Percentiles rank a stretch among this genome's conserved stretches.
These are phyloP conservation scores for Oryzias dopingdopingensis DNA, from an alignment of 2,797 vertebrate species.

Conservation along the genomic window DNA sequence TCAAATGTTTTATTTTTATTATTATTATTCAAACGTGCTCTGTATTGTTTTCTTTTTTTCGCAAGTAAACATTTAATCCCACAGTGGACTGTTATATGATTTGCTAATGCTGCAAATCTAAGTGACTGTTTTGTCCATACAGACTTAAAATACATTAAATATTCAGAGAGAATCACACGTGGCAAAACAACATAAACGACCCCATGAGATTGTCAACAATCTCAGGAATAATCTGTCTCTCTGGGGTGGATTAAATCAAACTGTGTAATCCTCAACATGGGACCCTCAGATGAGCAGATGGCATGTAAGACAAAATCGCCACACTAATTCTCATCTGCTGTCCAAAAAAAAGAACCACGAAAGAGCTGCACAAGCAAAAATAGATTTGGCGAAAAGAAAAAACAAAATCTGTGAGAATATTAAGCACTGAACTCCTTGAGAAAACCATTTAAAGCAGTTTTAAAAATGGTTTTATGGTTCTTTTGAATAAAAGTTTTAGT, in stretches of 20 bases:
- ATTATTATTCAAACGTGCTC: constrained; percentile 2
- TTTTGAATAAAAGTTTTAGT: too few species aligned
- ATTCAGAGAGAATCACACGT: constrained; percentile 20
- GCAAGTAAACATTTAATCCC: not conserved
- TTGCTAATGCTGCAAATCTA: too few species aligned
- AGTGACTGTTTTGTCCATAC: not conserved
- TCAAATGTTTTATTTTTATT: not conserved
- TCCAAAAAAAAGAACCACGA: constrained; percentile 34
- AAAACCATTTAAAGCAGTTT: not conserved
- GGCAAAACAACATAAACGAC: constrained; percentile 35
- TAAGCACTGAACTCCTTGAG: not conserved
- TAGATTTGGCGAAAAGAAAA: not conserved
- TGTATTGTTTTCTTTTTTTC: too few species aligned
- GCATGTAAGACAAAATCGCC: constrained; percentile 63
- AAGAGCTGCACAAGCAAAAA: constrained; percentile 14
- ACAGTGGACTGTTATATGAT: not conserved
- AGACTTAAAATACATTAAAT: constrained; percentile 4
- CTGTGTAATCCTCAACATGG: constrained; percentile 71
- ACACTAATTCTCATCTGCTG: constrained; percentile 55
- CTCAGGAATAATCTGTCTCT: constrained; percentile 64
- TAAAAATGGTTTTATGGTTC: too few species aligned
- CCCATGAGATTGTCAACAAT: constrained; percentile 45
- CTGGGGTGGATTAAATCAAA: constrained; percentile 63
- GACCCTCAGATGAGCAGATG: constrained; percentile 70
- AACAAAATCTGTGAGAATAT: not conserved